phyloP scores from a whole-genome alignment of 2,113 vertebrate genomes.

The Symphodus melops region DNA sequence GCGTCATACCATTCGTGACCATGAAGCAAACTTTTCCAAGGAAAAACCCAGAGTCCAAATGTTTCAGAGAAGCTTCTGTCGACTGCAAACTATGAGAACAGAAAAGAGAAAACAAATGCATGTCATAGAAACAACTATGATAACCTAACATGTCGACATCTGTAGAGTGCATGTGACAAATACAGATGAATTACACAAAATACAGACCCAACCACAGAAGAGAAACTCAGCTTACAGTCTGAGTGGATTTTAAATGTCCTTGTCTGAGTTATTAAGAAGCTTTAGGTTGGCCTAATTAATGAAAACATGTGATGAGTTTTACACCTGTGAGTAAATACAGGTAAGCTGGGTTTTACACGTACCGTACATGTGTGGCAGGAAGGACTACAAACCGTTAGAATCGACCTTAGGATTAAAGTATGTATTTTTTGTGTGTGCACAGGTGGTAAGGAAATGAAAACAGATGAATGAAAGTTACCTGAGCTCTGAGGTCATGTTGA shows the following conservation, averaged over 20 bases:
- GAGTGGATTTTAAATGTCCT: too few relatives aligned
- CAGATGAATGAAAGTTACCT: constrained; percentile 61
- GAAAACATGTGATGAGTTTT: too few relatives aligned
- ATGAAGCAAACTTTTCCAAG: constrained; percentile 85
- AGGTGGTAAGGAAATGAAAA: neutral
- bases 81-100: constrained; percentile 69
- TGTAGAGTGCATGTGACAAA: too few relatives aligned
- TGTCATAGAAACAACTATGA: neutral
- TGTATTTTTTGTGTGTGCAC: neutral
- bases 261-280: too few relatives aligned
- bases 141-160: neutral
- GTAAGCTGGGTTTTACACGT: neutral
- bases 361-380: neutral
- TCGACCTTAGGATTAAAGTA: neutral
- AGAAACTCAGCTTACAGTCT: too few relatives aligned
- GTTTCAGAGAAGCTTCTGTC: constrained; percentile 73
- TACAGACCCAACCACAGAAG: too few relatives aligned
- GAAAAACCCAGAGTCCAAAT: constrained; percentile 80
- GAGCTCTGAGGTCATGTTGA: constrained; percentile 79
- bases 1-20: constrained; percentile 78
- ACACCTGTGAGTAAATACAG: too few relatives aligned
- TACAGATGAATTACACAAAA: too few relatives aligned
- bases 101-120: constrained; percentile 16
- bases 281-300: too few relatives aligned
- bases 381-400: neutral